Conservation (phyloP, 2,113 vertebrate species). For the Oncorhynchus masou region DNA sequence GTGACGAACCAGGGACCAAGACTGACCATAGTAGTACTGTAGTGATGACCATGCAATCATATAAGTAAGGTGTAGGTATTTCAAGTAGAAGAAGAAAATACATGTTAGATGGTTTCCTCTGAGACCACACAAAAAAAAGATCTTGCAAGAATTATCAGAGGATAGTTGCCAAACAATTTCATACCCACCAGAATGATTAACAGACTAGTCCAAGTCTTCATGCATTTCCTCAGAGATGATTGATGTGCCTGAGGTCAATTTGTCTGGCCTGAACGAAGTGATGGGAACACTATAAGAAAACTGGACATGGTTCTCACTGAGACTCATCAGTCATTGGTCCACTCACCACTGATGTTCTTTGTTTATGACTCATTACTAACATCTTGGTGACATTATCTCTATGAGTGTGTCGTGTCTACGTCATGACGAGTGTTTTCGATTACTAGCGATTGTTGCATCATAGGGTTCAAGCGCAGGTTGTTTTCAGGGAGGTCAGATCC, state of each 20-base stretch:
- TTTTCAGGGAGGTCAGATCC: conserved; percentile 46
- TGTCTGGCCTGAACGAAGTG: conserved; percentile 29
- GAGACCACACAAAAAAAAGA: conserved; percentile 13
- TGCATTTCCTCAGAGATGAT: conserved; percentile 18
- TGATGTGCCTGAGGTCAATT: conserved; percentile 5
- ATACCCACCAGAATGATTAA: conserved; percentile 38
- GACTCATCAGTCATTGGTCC: neutral
- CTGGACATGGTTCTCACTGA: neutral
- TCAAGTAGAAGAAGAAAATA: no score
- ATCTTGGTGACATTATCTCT: conserved; percentile 61
- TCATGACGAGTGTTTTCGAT: conserved; percentile 41
- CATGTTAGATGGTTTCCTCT: no score
- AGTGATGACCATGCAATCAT: no score
- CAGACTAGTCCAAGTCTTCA: conserved; percentile 11
- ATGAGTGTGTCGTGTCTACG: conserved; percentile 25
- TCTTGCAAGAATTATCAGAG: conserved; percentile 15
- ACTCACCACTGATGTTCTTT: conserved; percentile 20
- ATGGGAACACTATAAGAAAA: conserved; percentile 4
- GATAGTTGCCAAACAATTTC: conserved; percentile 20
- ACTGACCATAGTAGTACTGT: neutral
- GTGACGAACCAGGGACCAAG: neutral
- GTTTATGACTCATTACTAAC: conserved; percentile 40
- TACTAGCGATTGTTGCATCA: conserved; percentile 27
- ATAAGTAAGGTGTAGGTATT: neutral
- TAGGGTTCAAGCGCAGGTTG: conserved; percentile 11